Percentiles rank a stretch among this genome's conserved stretches.
Evolutionary conservation across 2,113 vertebrate species (phyloP).

Genomic region (Synodontis membranacea): DNA sequence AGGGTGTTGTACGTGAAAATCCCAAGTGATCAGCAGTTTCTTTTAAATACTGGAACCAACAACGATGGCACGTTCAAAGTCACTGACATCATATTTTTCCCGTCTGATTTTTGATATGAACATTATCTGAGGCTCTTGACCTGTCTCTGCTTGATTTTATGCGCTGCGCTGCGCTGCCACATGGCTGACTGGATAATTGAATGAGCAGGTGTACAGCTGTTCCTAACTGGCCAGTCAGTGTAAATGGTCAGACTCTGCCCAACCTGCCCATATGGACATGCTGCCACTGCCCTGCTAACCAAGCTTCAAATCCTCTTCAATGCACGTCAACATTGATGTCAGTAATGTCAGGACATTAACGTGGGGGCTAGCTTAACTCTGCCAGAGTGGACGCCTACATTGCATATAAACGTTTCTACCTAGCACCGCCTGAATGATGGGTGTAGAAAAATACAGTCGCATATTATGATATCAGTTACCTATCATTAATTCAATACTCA

Average conservation of each 20-base stretch:
- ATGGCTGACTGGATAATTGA: background rate
- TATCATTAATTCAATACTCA: background rate
- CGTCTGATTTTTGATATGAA: background rate
- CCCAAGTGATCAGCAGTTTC: background rate
- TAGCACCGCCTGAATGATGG: background rate
- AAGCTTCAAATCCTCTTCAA: background rate
- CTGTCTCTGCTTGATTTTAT: background rate
- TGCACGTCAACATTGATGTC: background rate
- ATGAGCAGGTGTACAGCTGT: conserved; percentile 11
- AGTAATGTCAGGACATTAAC: background rate
- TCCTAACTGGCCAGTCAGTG: background rate
- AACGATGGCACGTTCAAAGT: background rate
- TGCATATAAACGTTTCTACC: background rate
- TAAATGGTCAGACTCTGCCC: background rate
- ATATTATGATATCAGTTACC: background rate
- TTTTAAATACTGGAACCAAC: background rate
- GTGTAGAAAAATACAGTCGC: background rate
- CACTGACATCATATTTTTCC: background rate
- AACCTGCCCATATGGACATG: background rate
- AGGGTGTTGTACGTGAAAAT: too few relatives aligned
- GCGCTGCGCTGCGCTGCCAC: background rate
- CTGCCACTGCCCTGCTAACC: background rate
- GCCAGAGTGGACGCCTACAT: background rate
- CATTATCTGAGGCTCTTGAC: background rate
- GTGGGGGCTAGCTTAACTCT: background rate